A percentile compares a stretch with the other conserved stretches of the same genome.
Evolutionary conservation across 2,888 invertebrate species (phyloP).

Genomic region (Rhopalosiphum nymphaeae): DNA sequence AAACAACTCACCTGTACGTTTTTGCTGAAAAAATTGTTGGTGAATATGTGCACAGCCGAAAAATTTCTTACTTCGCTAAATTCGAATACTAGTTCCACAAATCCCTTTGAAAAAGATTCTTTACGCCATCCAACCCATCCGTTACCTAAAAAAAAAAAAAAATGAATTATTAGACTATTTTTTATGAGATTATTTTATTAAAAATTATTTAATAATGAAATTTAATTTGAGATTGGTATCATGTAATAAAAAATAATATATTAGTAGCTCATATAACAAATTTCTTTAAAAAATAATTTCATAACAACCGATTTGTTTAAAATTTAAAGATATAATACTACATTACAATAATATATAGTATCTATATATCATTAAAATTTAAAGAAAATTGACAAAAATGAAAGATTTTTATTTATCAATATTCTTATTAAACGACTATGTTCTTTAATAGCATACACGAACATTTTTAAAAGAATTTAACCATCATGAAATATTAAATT

Average conservation of each 20-base stretch:
- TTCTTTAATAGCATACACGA: background rate
- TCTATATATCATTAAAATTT: background rate
- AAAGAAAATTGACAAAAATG: background rate
- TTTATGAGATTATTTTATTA: background rate
- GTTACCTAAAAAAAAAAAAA: slow-evolving; percentile 69
- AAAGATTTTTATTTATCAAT: background rate
- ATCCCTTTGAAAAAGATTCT: slow-evolving; percentile 73
- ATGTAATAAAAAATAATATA: background rate
- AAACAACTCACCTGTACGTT: slow-evolving; percentile 75
- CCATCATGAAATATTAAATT: background rate
- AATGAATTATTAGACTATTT: background rate
- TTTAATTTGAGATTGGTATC: background rate
- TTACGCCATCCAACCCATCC: slow-evolving; percentile 85
- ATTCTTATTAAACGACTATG: background rate
- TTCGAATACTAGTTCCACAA: slow-evolving; percentile 79
- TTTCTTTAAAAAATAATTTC: background rate
- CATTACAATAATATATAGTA: background rate
- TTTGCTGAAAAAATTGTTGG: slow-evolving; percentile 80
- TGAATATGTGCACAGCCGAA: slow-evolving; percentile 77
- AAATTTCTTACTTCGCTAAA: slow-evolving; percentile 81
- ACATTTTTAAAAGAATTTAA: background rate
- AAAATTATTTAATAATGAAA: background rate
- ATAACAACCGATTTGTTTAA: background rate
- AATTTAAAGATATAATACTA: background rate
- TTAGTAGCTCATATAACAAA: background rate